Evolutionary conservation across 1,140 invertebrate genomes (phyloP).

Genomic region (Neoseiulus cucumeris): DNA sequence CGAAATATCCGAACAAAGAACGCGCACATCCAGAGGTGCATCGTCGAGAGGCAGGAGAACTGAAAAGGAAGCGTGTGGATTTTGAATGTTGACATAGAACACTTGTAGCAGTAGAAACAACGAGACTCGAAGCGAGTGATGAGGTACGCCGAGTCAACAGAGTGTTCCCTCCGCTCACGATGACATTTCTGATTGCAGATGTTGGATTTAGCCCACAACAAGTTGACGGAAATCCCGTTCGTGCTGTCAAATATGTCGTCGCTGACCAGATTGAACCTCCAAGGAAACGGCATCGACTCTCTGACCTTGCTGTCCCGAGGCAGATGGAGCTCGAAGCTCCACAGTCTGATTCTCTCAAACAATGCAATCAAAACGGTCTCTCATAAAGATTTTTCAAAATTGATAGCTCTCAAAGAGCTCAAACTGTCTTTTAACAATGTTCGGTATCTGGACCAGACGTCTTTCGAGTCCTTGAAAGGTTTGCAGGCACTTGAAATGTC

Average conservation of each 20-base stretch:
- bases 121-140: too few relatives aligned
- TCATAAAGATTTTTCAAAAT: not conserved
- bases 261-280: not conserved
- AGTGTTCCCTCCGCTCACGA: too few relatives aligned
- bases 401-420: not conserved
- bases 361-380: not conserved
- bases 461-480: not conserved
- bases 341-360: not conserved
- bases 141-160: too few relatives aligned
- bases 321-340: not conserved
- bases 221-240: not conserved
- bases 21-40: too few relatives aligned
- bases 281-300: not conserved
- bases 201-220: not conserved
- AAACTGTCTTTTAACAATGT: not conserved
- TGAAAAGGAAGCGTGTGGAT: too few relatives aligned
- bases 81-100: too few relatives aligned
- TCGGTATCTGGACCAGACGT: not conserved
- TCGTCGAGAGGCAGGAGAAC: too few relatives aligned
- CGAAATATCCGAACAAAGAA: too few relatives aligned
- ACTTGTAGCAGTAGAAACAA: too few relatives aligned
- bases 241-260: not conserved
- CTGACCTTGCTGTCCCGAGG: not conserved
- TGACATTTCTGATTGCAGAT: not conserved
- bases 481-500: slow-evolving; percentile 4